phyloP scores from a whole-genome alignment of 1,140 invertebrate species.

The Solen grandis region DNA sequence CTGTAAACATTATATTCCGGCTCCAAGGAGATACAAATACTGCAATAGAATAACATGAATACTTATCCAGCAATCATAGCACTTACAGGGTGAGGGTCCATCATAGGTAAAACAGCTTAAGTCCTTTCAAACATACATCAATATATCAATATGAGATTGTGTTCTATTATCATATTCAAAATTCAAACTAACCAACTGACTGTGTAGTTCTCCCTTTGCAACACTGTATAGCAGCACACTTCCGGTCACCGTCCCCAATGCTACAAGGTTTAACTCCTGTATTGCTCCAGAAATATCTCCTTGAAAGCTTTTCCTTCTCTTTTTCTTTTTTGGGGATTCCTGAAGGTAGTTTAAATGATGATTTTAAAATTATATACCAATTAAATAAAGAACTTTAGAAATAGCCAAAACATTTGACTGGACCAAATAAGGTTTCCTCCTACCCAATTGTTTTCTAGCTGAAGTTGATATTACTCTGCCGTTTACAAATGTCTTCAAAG shows the following conservation, averaged over 20 bases:
- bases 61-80: neutral
- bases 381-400: no score
- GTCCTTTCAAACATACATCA: neutral
- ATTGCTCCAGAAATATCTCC: slow-evolving; percentile 35
- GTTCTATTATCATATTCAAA: neutral
- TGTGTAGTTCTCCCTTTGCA: slow-evolving; percentile 84
- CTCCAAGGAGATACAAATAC: neutral
- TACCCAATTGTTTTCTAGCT: no score
- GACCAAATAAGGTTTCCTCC: no score
- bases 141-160: neutral
- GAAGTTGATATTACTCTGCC: no score
- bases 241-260: slow-evolving; percentile 86
- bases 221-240: slow-evolving; percentile 86
- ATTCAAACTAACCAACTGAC: slow-evolving; percentile 72
- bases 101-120: neutral
- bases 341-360: no score
- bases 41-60: neutral
- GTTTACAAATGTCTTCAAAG: no score
- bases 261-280: slow-evolving; percentile 79
- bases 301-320: slow-evolving; percentile 80
- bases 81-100: no score
- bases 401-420: no score
- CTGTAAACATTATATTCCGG: neutral
- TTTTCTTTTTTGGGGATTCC: slow-evolving; percentile 66
- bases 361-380: no score